Evolutionary conservation across 2,888 invertebrate species (phyloP), one percentile per base, ranked within the genome.

Genomic region (Helobdella robusta): DNA sequence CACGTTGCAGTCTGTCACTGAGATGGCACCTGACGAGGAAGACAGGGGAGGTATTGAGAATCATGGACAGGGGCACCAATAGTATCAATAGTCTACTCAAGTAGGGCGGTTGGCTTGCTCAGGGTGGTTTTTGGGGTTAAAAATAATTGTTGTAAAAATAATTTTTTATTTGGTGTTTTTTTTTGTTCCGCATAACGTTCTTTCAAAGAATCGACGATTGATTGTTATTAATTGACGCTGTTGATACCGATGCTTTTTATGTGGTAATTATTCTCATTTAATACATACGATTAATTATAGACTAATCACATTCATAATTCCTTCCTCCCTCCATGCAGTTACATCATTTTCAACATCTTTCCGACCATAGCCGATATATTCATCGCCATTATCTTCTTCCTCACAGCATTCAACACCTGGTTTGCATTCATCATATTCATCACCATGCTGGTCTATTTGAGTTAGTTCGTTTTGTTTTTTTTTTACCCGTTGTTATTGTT

Each of bases 31-130:
- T 97, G 40, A 85, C 87, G 1, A 83, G 95, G 15, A 97, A 97
- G 82, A 97, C 97, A 0, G 97, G 97, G 1, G 95, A 98, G 82
- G 93, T 98, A 0, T 82, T 97, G 1, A 83, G 94, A 40, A 87
- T 97, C 0, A 94, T 98, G 89, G 97, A 98, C 81, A 84, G 97
- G 68, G 97, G 97, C 71, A 95, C 95, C 0, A 91, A 90, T 73
- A 93, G 93, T 64, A 91, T 97, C 73, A 93, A 94, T 81, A 91
- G 88, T 79, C 83, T 98, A 11, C 84, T 97, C 0, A 92, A 88
- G 74, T 92, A 88, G 76, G 71, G 59, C 20, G 15, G 44, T 15
- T 15, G 18, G 18, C 18, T 15, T 40, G 11, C 11, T 40, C 11
- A 40, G 44, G 18, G 18, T 40, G 11, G 44, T 40, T 15, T 40